Percentiles rank a stretch among this genome's conserved stretches.
phyloP scores from a whole-genome alignment of 2,888 invertebrate genomes.

The Entomobrya proxima region DNA sequence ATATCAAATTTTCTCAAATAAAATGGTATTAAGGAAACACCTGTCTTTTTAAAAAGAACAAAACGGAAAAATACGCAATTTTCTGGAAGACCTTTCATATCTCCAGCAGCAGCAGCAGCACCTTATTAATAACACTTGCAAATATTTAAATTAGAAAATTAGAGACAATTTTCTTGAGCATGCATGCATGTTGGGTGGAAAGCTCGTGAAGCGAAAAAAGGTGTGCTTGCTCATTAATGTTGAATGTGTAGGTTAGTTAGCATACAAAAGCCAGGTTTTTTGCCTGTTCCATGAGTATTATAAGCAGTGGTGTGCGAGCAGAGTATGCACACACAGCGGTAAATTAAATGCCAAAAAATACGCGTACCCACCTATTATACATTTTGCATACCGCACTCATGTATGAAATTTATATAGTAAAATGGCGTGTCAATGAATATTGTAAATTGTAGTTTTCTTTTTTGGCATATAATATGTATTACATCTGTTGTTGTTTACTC shows the following conservation, averaged over 20 bases:
- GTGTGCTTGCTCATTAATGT: constrained; percentile 56
- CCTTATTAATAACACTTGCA: constrained; percentile 16
- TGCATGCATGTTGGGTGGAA: not conserved
- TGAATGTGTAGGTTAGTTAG: not conserved
- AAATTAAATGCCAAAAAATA: no score
- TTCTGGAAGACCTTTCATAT: not conserved
- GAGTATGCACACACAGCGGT: not conserved
- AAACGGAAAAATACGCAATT: not conserved
- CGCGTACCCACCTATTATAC: no score
- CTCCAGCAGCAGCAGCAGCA: not conserved
- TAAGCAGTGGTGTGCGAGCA: no score
- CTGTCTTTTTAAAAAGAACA: constrained; percentile 18
- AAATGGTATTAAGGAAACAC: not conserved
- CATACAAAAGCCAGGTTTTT: not conserved
- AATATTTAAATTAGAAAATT: constrained; percentile 52
- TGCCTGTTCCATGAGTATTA: not conserved
- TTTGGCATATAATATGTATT: constrained; percentile 15
- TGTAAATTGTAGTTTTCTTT: not conserved
- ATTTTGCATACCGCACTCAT: not conserved
- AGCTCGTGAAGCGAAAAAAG: not conserved
- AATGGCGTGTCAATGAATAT: constrained; percentile 33
- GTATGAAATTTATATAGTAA: constrained; percentile 1
- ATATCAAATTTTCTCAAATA: not conserved
- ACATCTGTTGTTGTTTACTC: constrained; percentile 61
- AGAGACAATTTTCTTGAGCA: not conserved